phyloP scores from a whole-genome alignment of 2,888 invertebrate species.

The Chymomyza amoena region DNA sequence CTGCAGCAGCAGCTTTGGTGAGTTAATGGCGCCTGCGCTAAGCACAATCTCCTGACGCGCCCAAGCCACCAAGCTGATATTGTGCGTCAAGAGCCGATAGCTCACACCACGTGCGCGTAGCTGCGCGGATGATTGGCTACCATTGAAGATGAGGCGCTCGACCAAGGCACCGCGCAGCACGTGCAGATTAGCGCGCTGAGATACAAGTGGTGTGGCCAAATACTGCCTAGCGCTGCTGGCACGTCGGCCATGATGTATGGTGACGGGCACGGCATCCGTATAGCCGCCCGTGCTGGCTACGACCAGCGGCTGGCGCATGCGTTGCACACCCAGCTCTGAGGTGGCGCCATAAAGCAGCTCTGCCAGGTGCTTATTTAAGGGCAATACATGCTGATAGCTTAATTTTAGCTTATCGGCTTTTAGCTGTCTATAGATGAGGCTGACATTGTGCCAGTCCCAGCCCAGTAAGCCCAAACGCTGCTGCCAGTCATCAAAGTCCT shows the following conservation, averaged over 20 bases:
- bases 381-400: slow-evolving; percentile 56
- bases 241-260: slow-evolving; percentile 80
- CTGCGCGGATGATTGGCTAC: slow-evolving; percentile 15
- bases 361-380: slow-evolving; percentile 74
- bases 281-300: slow-evolving; percentile 79
- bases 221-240: slow-evolving; percentile 82
- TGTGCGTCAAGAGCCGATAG: slow-evolving; percentile 26
- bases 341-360: slow-evolving; percentile 81
- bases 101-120: slow-evolving; percentile 42
- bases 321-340: slow-evolving; percentile 83
- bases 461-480: slow-evolving; percentile 80
- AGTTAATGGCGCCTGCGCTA: slow-evolving; percentile 65
- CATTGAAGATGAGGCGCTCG: slow-evolving; percentile 19
- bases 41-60: slow-evolving; percentile 60
- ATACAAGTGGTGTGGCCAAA: slow-evolving; percentile 71
- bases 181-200: slow-evolving; percentile 55
- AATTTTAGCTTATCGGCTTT: slow-evolving; percentile 79
- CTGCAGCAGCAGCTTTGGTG: slow-evolving; percentile 60
- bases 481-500: slow-evolving; percentile 81
- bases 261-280: slow-evolving; percentile 80
- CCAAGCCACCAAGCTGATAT: slow-evolving; percentile 28
- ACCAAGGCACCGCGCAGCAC: slow-evolving; percentile 58
- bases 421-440: slow-evolving; percentile 79
- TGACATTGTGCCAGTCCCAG: slow-evolving; percentile 81
- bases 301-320: slow-evolving; percentile 83